Evolutionary conservation across 1,140 invertebrate genomes (phyloP).

Genomic region (Batillaria attramentaria): DNA sequence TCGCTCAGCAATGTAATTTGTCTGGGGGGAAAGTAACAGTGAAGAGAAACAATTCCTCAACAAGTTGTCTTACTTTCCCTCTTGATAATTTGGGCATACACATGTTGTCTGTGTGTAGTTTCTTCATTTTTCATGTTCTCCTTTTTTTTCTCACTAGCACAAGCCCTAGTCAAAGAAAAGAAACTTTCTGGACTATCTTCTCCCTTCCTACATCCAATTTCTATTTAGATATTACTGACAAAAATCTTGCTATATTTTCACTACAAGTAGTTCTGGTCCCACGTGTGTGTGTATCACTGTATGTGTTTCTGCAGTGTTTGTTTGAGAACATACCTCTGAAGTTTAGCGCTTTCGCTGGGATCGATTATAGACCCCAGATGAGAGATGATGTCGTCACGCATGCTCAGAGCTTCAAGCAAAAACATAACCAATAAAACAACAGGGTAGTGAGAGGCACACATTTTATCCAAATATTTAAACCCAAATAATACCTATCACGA

Average conservation of each 20-base stretch:
- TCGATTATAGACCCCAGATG: constrained; percentile 50
- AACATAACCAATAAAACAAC: too few species aligned
- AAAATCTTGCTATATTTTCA: too few species aligned
- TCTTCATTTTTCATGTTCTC: background rate
- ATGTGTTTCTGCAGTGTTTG: too few species aligned
- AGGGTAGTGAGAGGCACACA: too few species aligned
- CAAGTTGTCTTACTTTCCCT: too few species aligned
- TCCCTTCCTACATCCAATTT: too few species aligned
- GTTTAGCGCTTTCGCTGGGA: constrained; percentile 23
- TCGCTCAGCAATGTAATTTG: constrained; percentile 55
- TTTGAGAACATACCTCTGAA: constrained; percentile 53
- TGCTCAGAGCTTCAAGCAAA: constrained; percentile 54
- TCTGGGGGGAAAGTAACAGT: constrained; percentile 32
- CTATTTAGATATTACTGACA: too few species aligned
- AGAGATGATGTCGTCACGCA: constrained; percentile 55
- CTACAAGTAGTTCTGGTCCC: too few species aligned
- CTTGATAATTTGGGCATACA: background rate
- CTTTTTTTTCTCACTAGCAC: background rate
- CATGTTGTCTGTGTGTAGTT: background rate
- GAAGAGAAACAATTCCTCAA: background rate
- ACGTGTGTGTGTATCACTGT: too few species aligned
- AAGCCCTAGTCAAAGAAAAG: background rate
- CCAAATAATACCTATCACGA: too few species aligned
- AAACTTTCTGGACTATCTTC: too few species aligned
- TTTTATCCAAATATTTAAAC: too few species aligned